Evolutionary conservation across 2,113 vertebrate genomes (phyloP), one percentile per base, ranked within the genome.

Genomic region (Triplophysa rosa): DNA sequence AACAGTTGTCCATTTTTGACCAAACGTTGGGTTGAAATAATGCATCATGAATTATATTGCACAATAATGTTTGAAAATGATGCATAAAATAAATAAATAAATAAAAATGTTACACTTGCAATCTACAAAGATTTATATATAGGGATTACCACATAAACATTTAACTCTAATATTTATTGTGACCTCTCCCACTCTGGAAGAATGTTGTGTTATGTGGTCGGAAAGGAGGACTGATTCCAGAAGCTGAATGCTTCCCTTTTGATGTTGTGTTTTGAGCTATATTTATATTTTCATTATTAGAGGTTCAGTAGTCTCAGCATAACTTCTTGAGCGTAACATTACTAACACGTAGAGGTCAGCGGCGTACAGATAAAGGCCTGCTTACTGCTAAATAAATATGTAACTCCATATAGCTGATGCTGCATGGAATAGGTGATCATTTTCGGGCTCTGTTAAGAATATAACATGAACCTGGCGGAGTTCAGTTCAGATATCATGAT

Each of bases 361-460:
- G 19, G 13, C 12, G 23, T 82, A 54, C 19, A 69, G 64, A 73
- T 69, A 59, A 76, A 81, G 66, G 37, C 61, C 13, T 23, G 17
- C 73, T 52, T 54, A 64, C 62, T 33, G 17, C 47, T 24, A 62
- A 26, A 67, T 21, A 33, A 10, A 58, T 19, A 56, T 6, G 1
- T 10, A n/a, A n/a, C 42, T 56, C 33, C 56, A 26, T 40, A 26
- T 8, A 62, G 54, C 54, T n/a, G 19, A n/a, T 56, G 8, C 9
- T 37, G 26, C 26, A 29, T 19, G 6, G 54, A 56, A 56, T 56
- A n/a, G 7, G n/a, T n/a, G n/a, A n/a, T 10, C 1, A 58, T 21
- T 21, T 58, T 58, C 19, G 9, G n/a, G 7, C 16, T 19, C 7
- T 45, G 12, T 61, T 8, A 42, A 42, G 42, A 23, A 0, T 56